Evolutionary conservation across 2,797 vertebrate species (phyloP), one percentile per base, ranked within the genome.

Genomic region (Sphaeramia orbicularis): DNA sequence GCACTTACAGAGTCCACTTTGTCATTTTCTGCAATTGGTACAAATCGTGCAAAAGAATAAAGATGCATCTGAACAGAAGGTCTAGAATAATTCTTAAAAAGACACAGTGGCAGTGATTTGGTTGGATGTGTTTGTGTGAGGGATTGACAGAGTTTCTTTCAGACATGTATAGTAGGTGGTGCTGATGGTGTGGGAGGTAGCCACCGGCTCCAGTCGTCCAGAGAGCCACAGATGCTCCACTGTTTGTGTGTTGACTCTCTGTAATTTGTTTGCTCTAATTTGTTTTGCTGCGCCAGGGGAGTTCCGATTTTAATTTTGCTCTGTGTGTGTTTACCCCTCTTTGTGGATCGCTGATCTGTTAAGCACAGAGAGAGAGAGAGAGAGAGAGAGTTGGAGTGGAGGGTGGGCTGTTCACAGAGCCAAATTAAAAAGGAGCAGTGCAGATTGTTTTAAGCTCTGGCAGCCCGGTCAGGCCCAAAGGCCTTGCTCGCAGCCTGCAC

Each of bases 281-380:
- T 99, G 97, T 98, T 97, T 98, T 96, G 94, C 94, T 86, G 95
- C 97, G 92, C 93, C 97, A 92, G 93, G 97, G 97, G 97, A 98
- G 95, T 96, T 97, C 93, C 94, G 95, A 96, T 97, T 99, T 97
- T 98, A 98, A 98, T 99, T 98, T 96, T 95, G 95, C 95, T 96
- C 95, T 94, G 95, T 96, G 96, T 97, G 96, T 98, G 96, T 99
- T 98, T 98, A 97, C 96, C 94, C 93, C 96, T 96, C 95, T 98
- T 97, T 97, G 96, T 96, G 96, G 95, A 96, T 96, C 96, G 95
- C 94, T 95, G 96, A 93, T 92, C 92, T 92, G 92, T 91, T 93
- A 89, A 92, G 90, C 84, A 71, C 47, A 83, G 85, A 82, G 81
- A 83, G 83, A 80, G 81, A 70, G 44, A 76, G 80, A 83, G 85